Conservation (phyloP, 2,888 invertebrate species). For the Nebria salina region DNA sequence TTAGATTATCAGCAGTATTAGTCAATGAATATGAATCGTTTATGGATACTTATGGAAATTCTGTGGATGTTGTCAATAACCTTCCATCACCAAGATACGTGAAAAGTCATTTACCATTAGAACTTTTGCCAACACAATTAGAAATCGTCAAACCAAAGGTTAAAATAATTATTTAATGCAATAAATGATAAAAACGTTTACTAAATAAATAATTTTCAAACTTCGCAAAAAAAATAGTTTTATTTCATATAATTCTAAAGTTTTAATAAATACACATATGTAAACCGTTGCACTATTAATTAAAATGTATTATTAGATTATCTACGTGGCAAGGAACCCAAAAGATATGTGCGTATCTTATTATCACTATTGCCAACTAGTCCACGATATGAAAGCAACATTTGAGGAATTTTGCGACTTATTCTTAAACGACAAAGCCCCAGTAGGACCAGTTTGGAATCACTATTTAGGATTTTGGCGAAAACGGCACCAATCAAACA, state of each 20-base stretch:
- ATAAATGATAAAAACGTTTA: no score
- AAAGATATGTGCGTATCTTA: slow-evolving; percentile 91
- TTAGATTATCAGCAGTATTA: slow-evolving; percentile 53
- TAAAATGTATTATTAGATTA: slow-evolving; percentile 67
- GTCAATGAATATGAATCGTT: slow-evolving; percentile 52
- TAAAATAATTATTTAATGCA: slow-evolving; percentile 14
- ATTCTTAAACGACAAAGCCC: slow-evolving; percentile 74
- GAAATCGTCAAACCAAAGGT: slow-evolving; percentile 77
- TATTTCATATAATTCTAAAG: no score
- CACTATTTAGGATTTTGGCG: slow-evolving; percentile 76
- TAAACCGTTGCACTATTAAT: no score
- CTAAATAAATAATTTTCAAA: no score
- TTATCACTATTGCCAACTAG: slow-evolving; percentile 81
- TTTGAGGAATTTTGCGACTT: slow-evolving; percentile 82
- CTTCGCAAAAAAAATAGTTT: no score
- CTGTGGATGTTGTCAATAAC: slow-evolving; percentile 75
- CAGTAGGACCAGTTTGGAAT: slow-evolving; percentile 72
- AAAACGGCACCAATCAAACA: slow-evolving; percentile 73
- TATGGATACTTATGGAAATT: slow-evolving; percentile 69
- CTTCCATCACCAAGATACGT: slow-evolving; percentile 76
- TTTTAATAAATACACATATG: no score
- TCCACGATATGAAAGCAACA: slow-evolving; percentile 69
- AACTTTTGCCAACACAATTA: slow-evolving; percentile 73
- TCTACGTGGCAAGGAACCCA: slow-evolving; percentile 89
- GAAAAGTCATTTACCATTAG: slow-evolving; percentile 79